Conservation (phyloP, 1,140 invertebrate genomes). For the Meloidogyne floridensis region DNA sequence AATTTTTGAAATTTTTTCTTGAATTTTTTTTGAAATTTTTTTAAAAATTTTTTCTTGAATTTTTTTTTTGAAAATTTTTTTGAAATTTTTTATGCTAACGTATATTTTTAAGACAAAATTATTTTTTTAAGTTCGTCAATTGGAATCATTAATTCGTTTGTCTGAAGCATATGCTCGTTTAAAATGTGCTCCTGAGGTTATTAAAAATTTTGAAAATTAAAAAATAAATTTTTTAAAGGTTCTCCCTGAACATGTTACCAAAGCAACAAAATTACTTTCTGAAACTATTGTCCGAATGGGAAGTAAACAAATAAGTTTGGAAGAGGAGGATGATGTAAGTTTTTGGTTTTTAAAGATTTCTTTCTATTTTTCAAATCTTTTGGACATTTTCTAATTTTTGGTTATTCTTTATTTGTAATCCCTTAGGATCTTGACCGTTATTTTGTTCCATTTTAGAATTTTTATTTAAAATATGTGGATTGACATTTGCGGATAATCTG, state of each 20-base stretch:
- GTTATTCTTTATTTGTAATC: too few relatives aligned
- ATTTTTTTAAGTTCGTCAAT: conserved; percentile 78
- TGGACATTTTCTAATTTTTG: too few relatives aligned
- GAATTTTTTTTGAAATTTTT: too few relatives aligned
- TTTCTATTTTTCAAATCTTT: neutral
- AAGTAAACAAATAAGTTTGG: conserved; percentile 91
- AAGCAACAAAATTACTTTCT: conserved; percentile 90
- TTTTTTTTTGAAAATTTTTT: too few relatives aligned
- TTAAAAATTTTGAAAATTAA: neutral
- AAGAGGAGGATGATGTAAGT: conserved; percentile 73
- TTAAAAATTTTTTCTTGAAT: too few relatives aligned
- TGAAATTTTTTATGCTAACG: conserved; percentile 79
- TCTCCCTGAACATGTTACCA: conserved; percentile 80
- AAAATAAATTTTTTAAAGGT: conserved; percentile 31
- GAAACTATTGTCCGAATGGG: conserved; percentile 97
- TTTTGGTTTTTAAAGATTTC: conserved; percentile 12
- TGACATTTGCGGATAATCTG: too few relatives aligned
- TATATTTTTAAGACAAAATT: conserved; percentile 63
- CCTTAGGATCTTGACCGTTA: too few relatives aligned
- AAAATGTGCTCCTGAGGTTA: conserved; percentile 76
- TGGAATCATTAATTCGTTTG: conserved; percentile 93
- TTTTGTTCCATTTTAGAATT: too few relatives aligned
- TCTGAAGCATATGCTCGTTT: conserved; percentile 94
- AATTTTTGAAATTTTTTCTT: too few relatives aligned
- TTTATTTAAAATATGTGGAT: too few relatives aligned